Evolutionary conservation across 2,888 invertebrate genomes (phyloP), one percentile per base, ranked within the genome.

Genomic region (Parnassius glacialis): DNA sequence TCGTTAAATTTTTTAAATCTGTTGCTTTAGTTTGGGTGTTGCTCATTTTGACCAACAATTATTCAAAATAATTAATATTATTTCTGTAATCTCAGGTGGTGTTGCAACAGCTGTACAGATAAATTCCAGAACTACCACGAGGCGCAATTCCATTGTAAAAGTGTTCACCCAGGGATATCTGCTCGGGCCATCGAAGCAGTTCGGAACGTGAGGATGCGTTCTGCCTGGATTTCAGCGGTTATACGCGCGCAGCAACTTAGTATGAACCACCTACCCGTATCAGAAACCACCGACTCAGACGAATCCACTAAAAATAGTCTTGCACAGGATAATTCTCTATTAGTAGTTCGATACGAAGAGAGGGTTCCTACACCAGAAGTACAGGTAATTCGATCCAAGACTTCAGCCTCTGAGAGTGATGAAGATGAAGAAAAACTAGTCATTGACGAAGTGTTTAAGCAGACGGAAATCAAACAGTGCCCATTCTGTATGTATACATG

Each of bases 121-220:
- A 79, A 78, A 44, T 88, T 84, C 71, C 80, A 79, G 59, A 81
- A 80, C 0, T 90, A 87, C 68, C 90, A 90, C 68, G 85, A 87
- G 66, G 90, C 87, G 1, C 89, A 85, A 71, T 84, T 81, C 63
- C 91, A 91, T 67, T 84, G 88, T 65, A 83, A 80, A 66, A 80
- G 76, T 42, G 68, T 54, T 0, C 87, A 88, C 64, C 66, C 65
- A 0, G 75, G 74, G 0, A 69, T 58, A 34, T 57, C 71, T 0
- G 72, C 86, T 0, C 71, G 81, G 1, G 85, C 86, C 0, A 68
- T 70, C 2, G 88, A 85, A 64, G 85, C 84, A 0, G 65, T 76
- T 1, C 68, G 88, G 3, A 84, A 85, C 56, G 73, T 79, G 0
- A 51, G 62, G 0, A 58, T 80, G 25, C 76, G 90, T 1, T 63